These are phyloP conservation scores for Isoperla grammatica DNA, from an alignment of 2,888 invertebrate species.

Conservation along the genomic window DNA sequence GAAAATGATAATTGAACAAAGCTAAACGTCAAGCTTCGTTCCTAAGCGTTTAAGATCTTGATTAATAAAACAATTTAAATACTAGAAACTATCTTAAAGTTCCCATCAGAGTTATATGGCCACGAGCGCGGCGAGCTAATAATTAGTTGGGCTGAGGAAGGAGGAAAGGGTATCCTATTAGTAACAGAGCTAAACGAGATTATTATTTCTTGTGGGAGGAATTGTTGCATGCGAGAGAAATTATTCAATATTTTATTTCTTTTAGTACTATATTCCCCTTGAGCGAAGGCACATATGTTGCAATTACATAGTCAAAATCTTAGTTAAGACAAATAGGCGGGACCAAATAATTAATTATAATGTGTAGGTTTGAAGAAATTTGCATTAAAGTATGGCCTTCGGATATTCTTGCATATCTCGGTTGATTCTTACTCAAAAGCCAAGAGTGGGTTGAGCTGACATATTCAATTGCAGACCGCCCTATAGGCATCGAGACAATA, in stretches of 20 bases:
- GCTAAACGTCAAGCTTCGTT: constrained; percentile 7
- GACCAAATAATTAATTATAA: neutral
- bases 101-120: too few relatives aligned
- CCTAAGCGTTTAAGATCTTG: constrained; percentile 9
- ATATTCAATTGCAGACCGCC: too few relatives aligned
- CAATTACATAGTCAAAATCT: neutral
- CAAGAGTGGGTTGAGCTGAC: too few relatives aligned
- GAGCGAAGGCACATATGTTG: neutral
- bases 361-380: too few relatives aligned
- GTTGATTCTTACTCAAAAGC: too few relatives aligned
- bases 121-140: too few relatives aligned
- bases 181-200: neutral
- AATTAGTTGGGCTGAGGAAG: too few relatives aligned
- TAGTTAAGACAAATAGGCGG: neutral
- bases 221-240: neutral
- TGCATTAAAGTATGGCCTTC: too few relatives aligned
- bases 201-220: neutral
- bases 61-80: constrained; percentile 3
- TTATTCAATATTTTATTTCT: neutral
- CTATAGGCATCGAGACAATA: too few relatives aligned
- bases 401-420: too few relatives aligned
- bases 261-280: neutral
- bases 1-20: constrained; percentile 16
- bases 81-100: too few relatives aligned
- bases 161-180: too few relatives aligned